Evolutionary conservation across 2,888 invertebrate genomes (phyloP), one percentile per base, ranked within the genome.

Genomic region (Agrochola circellaris): DNA sequence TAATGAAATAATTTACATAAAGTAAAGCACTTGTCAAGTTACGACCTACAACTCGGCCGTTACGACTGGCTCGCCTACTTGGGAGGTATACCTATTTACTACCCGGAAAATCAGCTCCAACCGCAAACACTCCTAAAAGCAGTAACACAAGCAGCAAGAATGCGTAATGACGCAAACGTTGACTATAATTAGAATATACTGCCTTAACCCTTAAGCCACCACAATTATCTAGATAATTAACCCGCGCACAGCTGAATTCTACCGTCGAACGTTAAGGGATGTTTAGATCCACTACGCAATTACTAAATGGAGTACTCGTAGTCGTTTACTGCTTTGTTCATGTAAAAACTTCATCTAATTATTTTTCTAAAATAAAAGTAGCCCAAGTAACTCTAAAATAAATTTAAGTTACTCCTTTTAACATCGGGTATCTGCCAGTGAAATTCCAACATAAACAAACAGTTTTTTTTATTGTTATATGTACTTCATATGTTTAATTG

Each of bases 181-280:
- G 76, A 68, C 77, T 82, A 75, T 87, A 86, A 88, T 89, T 88
- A 88, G 81, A 82, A 83, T 82, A 80, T 81, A 83, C 78, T 82
- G 79, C 74, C 75, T 84, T 73, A 87, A 89, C 86, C 90, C 88
- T 84, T 71, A 77, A 78, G 67, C 77, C 42, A 56, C 90, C 90
- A 87, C 90, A 89, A 89, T 88, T 85, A 89, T 90, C 87, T 84
- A 85, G 83, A 82, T 90, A 89, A 89, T 89, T 90, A 90, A 89
- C 87, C 89, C 84, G 34, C 75, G 7, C 68, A 34, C 56, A 75
- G 75, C 79, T 80, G 79, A 81, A 76, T 72, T 79, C 70, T 81
- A 77, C 70, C 73, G 66, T 45, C 73, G 68, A 81, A 70, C 80
- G 71, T 74, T 73, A 69, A 60, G 77, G 79, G 83, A 82, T 74